A percentile compares a stretch with the other conserved stretches of the same genome.
phyloP scores from a whole-genome alignment of 2,113 vertebrate species.

The Motacilla tschutschensis region DNA sequence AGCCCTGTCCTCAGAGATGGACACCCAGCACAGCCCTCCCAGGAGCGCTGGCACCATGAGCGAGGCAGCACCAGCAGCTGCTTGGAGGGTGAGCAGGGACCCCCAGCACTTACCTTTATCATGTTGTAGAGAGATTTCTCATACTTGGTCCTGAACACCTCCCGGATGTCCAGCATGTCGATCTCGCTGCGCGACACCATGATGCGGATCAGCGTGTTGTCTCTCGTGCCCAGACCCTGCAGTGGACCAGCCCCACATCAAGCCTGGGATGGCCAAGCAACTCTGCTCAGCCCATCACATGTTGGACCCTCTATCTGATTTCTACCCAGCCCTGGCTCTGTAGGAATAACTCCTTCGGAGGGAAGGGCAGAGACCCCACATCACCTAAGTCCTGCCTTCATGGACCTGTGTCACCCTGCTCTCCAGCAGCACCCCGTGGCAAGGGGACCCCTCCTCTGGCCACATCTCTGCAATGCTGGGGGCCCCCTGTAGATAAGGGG shows the following conservation, averaged over 20 bases:
- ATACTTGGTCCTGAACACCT: conserved; percentile 91
- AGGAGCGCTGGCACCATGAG: rapidly evolving
- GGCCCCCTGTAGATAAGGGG: neutral
- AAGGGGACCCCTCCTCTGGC: neutral
- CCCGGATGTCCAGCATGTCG: conserved; percentile 94
- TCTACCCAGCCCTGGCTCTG: neutral
- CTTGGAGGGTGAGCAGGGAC: rapidly evolving
- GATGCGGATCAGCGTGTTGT: conserved; percentile 95
- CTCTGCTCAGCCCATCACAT: neutral
- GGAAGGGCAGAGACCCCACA: neutral
- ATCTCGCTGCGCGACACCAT: conserved; percentile 93
- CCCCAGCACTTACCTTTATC: conserved; percentile 80
- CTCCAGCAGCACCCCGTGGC: neutral
- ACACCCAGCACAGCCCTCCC: neutral
- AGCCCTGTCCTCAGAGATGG: neutral
- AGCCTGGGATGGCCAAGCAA: neutral
- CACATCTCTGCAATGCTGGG: rapidly evolving
- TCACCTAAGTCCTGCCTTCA: neutral
- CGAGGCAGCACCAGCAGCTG: neutral
- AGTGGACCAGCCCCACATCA: neutral
- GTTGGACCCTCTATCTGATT: neutral
- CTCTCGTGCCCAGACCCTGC: conserved; percentile 90
- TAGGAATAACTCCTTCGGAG: neutral
- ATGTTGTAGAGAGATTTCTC: conserved; percentile 93
- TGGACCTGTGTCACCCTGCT: neutral